Evolutionary conservation across 2,888 invertebrate genomes (phyloP).

Genomic region (Agrochola lota): DNA sequence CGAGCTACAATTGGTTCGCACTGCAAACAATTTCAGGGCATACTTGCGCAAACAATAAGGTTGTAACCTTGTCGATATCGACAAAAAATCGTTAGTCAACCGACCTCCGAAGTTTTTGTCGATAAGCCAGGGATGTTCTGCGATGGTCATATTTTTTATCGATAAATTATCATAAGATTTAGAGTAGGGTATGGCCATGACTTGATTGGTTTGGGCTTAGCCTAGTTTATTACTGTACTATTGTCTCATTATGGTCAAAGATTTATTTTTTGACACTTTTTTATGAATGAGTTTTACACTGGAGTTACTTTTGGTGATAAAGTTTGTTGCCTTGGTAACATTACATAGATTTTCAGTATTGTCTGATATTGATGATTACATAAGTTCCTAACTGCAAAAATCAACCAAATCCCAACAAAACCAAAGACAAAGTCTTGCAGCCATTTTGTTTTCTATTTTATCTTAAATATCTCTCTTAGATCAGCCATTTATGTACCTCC

Average conservation of each 20-base stretch:
- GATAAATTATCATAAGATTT: slow-evolving; percentile 60
- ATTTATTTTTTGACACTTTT: slow-evolving; percentile 3
- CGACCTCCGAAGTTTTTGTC: slow-evolving; percentile 66
- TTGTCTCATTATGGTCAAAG: slow-evolving; percentile 46
- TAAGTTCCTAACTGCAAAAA: not conserved
- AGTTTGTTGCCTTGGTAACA: not conserved
- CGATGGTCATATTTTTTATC: slow-evolving; percentile 67
- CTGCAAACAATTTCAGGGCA: slow-evolving; percentile 59
- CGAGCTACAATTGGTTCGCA: slow-evolving; percentile 34
- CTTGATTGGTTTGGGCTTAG: slow-evolving; percentile 55
- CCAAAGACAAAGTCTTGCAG: not conserved
- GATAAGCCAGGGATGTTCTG: slow-evolving; percentile 66
- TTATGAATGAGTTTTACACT: not conserved
- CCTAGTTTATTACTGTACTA: slow-evolving; percentile 47
- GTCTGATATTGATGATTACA: not conserved
- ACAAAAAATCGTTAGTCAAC: slow-evolving; percentile 67
- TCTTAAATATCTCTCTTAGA: not conserved
- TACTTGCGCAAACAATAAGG: slow-evolving; percentile 65
- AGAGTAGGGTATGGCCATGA: slow-evolving; percentile 64
- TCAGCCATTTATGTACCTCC: not conserved
- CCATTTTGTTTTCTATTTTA: slow-evolving; percentile 1
- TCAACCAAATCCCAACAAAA: not conserved
- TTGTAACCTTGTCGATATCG: slow-evolving; percentile 66
- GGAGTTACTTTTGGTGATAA: not conserved
- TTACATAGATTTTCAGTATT: not conserved